These are phyloP conservation scores for Microtus oregoni DNA, from an alignment of 2,113 vertebrate genomes.

Conservation along the genomic window DNA sequence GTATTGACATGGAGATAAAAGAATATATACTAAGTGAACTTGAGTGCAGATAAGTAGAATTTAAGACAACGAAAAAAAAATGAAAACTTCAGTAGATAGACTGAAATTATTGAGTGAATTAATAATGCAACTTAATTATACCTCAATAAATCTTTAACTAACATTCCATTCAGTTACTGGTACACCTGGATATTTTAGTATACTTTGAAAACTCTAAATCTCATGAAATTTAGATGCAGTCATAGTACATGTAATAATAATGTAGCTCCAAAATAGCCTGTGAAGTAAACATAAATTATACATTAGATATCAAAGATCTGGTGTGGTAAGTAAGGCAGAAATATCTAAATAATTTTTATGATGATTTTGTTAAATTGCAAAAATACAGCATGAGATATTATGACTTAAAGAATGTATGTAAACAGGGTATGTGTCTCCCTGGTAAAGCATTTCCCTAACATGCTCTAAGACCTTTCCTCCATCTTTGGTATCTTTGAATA, in stretches of 20 bases:
- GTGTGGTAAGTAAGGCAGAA: neutral
- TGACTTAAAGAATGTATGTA: neutral
- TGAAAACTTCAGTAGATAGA: neutral
- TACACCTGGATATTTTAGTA: neutral
- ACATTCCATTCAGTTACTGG: neutral
- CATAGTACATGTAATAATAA: neutral
- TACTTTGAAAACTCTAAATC: neutral
- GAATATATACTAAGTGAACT: neutral
- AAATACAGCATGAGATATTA: neutral
- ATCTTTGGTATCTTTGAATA: neutral
- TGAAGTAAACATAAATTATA: neutral
- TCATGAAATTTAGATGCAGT: conserved; percentile 30
- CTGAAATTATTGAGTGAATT: neutral
- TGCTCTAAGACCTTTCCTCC: neutral
- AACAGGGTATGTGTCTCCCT: neutral
- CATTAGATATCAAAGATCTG: neutral
- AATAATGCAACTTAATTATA: neutral
- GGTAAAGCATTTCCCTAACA: neutral
- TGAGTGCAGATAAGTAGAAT: neutral
- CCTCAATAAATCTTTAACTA: neutral
- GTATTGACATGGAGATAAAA: neutral
- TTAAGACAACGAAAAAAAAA: neutral
- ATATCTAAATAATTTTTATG: neutral
- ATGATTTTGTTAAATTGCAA: neutral
- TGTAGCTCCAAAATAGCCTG: neutral